Conservation (phyloP, 2,888 invertebrate genomes). For the Watsonalla binaria region DNA sequence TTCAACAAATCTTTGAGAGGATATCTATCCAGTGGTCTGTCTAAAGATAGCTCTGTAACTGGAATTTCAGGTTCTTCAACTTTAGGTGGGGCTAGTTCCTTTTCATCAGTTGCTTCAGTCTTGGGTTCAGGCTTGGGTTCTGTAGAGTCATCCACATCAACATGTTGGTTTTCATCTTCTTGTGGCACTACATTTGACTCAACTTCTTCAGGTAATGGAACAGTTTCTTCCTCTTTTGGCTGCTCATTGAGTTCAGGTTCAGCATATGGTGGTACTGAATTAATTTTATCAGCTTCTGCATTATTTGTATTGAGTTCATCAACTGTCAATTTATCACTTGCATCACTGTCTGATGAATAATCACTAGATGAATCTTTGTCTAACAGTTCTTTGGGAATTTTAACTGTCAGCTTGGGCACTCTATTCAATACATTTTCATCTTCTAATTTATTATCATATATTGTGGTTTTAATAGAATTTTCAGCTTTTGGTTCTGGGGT, state of each 20-base stretch:
- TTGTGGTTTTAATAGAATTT: constrained; percentile 62
- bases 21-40: constrained; percentile 87
- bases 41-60: constrained; percentile 84
- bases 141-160: constrained; percentile 29
- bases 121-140: constrained; percentile 48
- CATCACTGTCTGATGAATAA: constrained; percentile 78
- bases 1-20: constrained; percentile 84
- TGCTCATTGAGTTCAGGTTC: constrained; percentile 13
- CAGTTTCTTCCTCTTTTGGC: constrained; percentile 13
- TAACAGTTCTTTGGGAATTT: constrained; percentile 80
- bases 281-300: constrained; percentile 22
- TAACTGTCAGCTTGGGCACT: constrained; percentile 84
- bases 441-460: constrained; percentile 70
- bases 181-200: constrained; percentile 25
- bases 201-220: constrained; percentile 21
- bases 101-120: constrained; percentile 46
- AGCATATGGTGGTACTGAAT: constrained; percentile 12
- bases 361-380: constrained; percentile 75
- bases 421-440: constrained; percentile 70
- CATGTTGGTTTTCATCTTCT: constrained; percentile 25
- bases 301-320: constrained; percentile 66
- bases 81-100: constrained; percentile 41
- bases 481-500: constrained; percentile 55
- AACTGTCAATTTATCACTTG: constrained; percentile 79
- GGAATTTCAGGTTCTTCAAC: constrained; percentile 78